Evolutionary conservation across 1,140 invertebrate species (phyloP), one percentile per base, ranked within the genome.

Genomic region (Drosophila truncata): DNA sequence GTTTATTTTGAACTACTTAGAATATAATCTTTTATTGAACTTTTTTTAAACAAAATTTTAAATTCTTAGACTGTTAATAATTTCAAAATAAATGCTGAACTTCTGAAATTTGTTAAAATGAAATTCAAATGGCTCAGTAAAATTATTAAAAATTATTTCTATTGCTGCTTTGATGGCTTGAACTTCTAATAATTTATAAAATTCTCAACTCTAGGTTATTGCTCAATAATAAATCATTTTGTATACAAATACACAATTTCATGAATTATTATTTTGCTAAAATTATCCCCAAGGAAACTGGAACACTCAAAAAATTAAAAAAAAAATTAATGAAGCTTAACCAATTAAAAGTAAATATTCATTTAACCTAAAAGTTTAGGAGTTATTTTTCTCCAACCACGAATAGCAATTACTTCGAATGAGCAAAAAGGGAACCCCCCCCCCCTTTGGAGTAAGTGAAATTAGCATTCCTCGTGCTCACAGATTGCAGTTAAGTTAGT

Each of bases 391-490:
- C 0, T 0, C 64, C 23, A 13, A 8, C 18, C 54, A 50, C 16
- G 20, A 33, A 41, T 52, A 33, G 18, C 27, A 33, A 65, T 49
- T 31, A 65, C 23, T 50, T n/a, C 18, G n/a, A 76, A 37, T 41
- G 33, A 57, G 35, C 33, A 33, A 18, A 25, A 52, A 7, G 44
- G 59, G 31, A 42, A 33, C 29, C 46, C 16, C 27, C 29, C 31
- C 31, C 29, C 4, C 4, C 10, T 47, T 50, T 41, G 49, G 39
- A 41, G 29, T 67, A 69, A 69, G 39, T 52, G 58, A 63, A 65
- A 65, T 69, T 69, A 67, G 63, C 41, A 67, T 67, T 67, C 64
- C 25, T 69, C 18, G 41, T 49, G 61, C 44, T 71, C 33, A 18
- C 41, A 31, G 49, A 70, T 52, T 31, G 37, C 39, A 37, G 62